Evolutionary conservation across 1,140 invertebrate genomes (phyloP), one percentile per base, ranked within the genome.

Genomic region (Oryctes rhinoceros): DNA sequence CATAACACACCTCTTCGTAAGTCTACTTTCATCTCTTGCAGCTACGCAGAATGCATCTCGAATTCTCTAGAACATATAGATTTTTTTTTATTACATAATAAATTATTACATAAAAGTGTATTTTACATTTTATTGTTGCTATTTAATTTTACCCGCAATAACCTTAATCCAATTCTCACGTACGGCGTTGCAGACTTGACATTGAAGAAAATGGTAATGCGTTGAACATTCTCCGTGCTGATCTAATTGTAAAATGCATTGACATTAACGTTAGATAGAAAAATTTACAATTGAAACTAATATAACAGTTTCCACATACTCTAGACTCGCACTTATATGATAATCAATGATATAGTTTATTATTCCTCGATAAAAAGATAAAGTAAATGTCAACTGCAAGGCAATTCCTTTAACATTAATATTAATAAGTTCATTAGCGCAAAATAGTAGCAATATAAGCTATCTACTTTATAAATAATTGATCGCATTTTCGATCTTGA

Each of bases 181-280:
- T 15, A 59, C n/a, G n/a, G 6, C 9, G 20, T 37, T 13, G 53
- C 24, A 71, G 24, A 71, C 20, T 71, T 71, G 65, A 71, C 65
- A 71, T 71, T 71, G 20, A 71, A 71, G 65, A 35, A 71, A 71
- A 71, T 71, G 65, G 9, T 35, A 35, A 71, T 71, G 20, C 65
- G 65, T 71, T 71, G 11, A 13, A 20, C 65, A 67, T 35, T 71
- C 65, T 71, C 65, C 24, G 0, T 2, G 5, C 24, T 30, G 13
- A 71, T 18, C 53, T 71, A 67, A 44, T 24, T 11, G 18, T 67
- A 67, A 24, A 13, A 67, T 35, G 10, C 9, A 71, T 71, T 71
- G 24, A 71, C 65, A 71, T 71, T 71, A 24, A 67, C 20, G 24
- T 71, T 10, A 18, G 15, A 59, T 59, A 3, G 18, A 24, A 71